Percentiles rank a stretch among this genome's conserved stretches.
phyloP scores from a whole-genome alignment of 1,140 invertebrate species.

The Brachionus asplanchnoidis region DNA sequence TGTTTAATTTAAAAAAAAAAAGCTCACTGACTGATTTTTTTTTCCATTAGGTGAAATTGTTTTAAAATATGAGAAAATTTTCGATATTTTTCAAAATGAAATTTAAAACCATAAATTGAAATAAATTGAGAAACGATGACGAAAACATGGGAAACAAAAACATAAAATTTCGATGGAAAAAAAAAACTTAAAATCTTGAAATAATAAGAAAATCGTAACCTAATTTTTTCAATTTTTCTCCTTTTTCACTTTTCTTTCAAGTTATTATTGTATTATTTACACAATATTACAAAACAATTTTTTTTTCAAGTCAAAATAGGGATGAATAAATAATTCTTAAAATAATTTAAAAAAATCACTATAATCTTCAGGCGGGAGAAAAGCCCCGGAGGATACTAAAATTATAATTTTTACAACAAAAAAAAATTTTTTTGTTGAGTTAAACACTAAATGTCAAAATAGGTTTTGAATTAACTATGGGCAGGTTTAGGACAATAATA shows the following conservation, averaged over 20 bases:
- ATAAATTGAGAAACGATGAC: not conserved
- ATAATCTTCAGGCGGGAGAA: not conserved
- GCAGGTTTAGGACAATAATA: too few species aligned
- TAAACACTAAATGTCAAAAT: too few species aligned
- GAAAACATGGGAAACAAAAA: not conserved
- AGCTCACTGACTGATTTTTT: not conserved
- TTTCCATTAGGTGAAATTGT: not conserved
- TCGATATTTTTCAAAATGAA: not conserved
- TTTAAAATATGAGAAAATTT: not conserved
- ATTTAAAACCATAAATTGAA: not conserved
- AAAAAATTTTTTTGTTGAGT: not conserved
- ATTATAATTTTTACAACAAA: not conserved
- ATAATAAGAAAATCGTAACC: slow-evolving; percentile 2
- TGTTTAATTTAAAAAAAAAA: not conserved
- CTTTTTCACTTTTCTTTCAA: not conserved
- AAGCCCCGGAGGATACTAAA: not conserved
- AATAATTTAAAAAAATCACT: not conserved
- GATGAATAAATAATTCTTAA: not conserved
- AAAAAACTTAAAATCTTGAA: not conserved
- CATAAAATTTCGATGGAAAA: not conserved
- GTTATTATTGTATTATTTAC: not conserved
- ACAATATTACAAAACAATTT: not conserved
- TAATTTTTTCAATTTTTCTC: not conserved
- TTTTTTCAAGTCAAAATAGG: not conserved
- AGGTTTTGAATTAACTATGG: too few species aligned